Percentiles rank a stretch among this genome's conserved stretches.
Evolutionary conservation across 2,113 vertebrate genomes (phyloP).

Genomic region (Grus americana): DNA sequence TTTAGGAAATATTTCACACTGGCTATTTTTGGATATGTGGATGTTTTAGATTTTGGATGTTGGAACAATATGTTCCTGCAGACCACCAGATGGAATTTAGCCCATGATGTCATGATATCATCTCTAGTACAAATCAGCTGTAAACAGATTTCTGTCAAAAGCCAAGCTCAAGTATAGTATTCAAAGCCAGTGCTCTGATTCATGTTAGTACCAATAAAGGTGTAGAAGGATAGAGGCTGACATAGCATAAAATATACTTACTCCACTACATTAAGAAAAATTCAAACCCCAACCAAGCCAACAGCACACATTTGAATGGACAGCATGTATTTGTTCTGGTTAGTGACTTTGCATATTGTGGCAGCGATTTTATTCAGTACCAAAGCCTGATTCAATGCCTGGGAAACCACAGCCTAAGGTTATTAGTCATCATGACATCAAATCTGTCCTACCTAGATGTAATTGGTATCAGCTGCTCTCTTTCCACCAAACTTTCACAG

Average conservation of each 20-base stretch:
- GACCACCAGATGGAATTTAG: background rate
- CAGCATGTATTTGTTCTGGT: background rate
- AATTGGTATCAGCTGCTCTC: background rate
- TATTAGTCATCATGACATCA: background rate
- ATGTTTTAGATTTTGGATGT: background rate
- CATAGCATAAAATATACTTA: background rate
- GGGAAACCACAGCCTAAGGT: background rate
- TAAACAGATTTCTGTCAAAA: background rate
- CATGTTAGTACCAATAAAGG: background rate
- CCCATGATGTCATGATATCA: background rate
- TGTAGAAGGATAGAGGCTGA: background rate
- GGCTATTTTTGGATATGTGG: background rate
- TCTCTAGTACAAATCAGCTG: background rate
- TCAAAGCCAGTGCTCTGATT: background rate
- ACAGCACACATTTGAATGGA: background rate
- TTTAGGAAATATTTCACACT: background rate
- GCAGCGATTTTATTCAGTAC: background rate
- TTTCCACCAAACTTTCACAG: fast-evolving
- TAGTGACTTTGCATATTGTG: background rate
- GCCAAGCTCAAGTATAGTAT: background rate
- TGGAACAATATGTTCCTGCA: background rate
- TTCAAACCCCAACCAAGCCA: background rate
- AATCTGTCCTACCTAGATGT: background rate
- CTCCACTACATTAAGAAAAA: background rate
- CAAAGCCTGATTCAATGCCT: background rate